phyloP scores from a whole-genome alignment of 2,113 vertebrate species.

The Psammodynastes pulverulentus region DNA sequence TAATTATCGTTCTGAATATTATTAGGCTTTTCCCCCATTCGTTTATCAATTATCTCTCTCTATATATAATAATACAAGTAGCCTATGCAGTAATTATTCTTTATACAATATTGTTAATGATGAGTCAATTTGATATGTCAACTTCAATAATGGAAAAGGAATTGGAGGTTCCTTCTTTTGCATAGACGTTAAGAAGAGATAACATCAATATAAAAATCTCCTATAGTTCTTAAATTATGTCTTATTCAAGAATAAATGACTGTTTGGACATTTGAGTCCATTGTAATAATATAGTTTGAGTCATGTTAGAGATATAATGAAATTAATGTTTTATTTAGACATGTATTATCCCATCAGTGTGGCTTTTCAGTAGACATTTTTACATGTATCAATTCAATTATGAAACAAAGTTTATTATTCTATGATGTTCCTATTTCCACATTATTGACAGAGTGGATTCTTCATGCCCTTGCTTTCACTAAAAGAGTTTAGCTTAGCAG shows the following conservation, averaged over 20 bases:
- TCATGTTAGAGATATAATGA: not conserved
- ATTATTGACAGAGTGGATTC: not conserved
- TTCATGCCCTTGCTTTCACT: not conserved
- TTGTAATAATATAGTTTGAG: not conserved
- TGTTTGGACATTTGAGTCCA: not conserved
- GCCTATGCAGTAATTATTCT: not conserved
- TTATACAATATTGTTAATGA: not conserved
- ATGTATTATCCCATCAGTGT: not conserved
- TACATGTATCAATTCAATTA: not conserved
- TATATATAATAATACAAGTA: not conserved
- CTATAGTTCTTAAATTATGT: not conserved
- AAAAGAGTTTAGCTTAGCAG: not conserved
- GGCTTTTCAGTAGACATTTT: not conserved
- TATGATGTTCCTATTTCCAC: not conserved
- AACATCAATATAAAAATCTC: not conserved
- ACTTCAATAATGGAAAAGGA: not conserved
- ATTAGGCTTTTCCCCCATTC: not conserved
- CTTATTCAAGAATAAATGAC: not conserved
- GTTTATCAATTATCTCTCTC: not conserved
- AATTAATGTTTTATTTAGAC: not conserved
- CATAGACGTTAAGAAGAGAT: not conserved
- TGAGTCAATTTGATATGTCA: not conserved
- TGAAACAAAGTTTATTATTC: not conserved
- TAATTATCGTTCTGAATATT: not conserved
- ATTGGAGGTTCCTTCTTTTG: not conserved